Percentiles rank a stretch among this genome's conserved stretches.
These are phyloP conservation scores for Epinotia nisella DNA, from an alignment of 2,888 invertebrate species.

Conservation along the genomic window DNA sequence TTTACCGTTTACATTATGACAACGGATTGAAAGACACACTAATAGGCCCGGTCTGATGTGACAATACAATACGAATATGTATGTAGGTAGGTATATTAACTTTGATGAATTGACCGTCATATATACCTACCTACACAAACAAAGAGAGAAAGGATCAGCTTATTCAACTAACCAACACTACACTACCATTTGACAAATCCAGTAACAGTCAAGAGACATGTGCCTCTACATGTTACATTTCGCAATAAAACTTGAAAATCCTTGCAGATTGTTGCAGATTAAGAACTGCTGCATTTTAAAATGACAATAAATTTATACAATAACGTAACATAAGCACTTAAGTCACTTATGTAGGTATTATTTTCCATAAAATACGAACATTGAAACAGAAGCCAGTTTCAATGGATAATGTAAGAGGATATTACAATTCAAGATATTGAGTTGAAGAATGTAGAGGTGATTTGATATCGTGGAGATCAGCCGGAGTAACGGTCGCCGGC, in stretches of 20 bases:
- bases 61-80: conserved; percentile 25
- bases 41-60: conserved; percentile 12
- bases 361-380: not conserved
- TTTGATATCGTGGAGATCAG: conserved; percentile 54
- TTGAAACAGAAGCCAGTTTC: not conserved
- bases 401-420: conserved; percentile 20
- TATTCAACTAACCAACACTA: not conserved
- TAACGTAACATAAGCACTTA: not conserved
- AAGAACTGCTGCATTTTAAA: not conserved
- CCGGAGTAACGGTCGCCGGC: conserved; percentile 57
- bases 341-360: not conserved
- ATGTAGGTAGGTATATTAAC: conserved; percentile 1
- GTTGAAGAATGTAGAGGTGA: conserved; percentile 48
- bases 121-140: not conserved
- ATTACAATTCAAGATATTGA: conserved; percentile 38
- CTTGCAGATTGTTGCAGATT: not conserved
- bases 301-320: not conserved
- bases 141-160: conserved; percentile 11
- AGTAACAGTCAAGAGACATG: not conserved
- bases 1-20: conserved; percentile 25
- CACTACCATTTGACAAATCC: not conserved
- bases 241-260: not conserved
- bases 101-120: conserved; percentile 12
- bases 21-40: conserved; percentile 18
- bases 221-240: not conserved